phyloP scores from a whole-genome alignment of 1,140 invertebrate species.

The Pollicipes pollicipes region DNA sequence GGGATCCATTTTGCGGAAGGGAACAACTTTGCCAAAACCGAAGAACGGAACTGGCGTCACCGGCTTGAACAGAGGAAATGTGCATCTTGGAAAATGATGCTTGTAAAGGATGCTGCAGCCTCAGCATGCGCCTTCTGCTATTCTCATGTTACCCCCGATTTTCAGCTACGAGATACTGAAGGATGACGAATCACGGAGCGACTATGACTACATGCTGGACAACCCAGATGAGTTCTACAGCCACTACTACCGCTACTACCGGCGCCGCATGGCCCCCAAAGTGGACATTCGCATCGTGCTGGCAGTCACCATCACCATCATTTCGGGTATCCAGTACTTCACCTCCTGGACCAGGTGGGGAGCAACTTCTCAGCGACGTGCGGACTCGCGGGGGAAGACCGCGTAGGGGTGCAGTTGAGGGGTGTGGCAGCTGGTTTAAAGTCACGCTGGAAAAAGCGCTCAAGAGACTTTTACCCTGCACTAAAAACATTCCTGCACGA shows the following conservation, averaged over 20 bases:
- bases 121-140: too few relatives aligned
- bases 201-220: conserved; percentile 90
- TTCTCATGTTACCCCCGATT: neutral
- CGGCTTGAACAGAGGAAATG: too few relatives aligned
- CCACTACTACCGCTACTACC: conserved; percentile 80
- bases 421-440: too few relatives aligned
- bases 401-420: too few relatives aligned
- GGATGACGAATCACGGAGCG: conserved; percentile 67
- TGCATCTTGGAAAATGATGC: too few relatives aligned
- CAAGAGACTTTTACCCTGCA: too few relatives aligned
- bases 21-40: too few relatives aligned
- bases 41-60: too few relatives aligned
- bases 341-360: conserved; percentile 45
- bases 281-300: conserved; percentile 76
- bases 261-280: conserved; percentile 61
- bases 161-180: conserved; percentile 56
- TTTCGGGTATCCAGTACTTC: conserved; percentile 68
- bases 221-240: conserved; percentile 76
- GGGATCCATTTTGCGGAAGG: too few relatives aligned
- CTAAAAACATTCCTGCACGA: too few relatives aligned
- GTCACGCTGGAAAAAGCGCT: too few relatives aligned
- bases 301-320: conserved; percentile 57
- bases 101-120: too few relatives aligned
- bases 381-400: conserved; percentile 5
- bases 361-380: conserved; percentile 4